Conservation (phyloP, 2,113 vertebrate species). For the Entelurus aequoreus region DNA sequence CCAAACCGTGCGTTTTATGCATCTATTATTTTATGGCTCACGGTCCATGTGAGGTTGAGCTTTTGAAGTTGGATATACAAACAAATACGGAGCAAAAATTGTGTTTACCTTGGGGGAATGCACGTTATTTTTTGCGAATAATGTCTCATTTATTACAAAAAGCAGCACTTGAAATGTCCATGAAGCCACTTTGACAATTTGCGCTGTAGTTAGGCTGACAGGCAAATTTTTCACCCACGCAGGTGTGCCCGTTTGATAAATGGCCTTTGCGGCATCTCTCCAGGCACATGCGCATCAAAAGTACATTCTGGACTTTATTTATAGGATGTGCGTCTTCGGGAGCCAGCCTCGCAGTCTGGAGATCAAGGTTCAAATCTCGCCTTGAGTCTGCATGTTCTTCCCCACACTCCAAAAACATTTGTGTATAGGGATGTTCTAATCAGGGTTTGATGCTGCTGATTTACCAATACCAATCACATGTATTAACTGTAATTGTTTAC, state of each 20-base stretch:
- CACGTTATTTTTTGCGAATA: constrained; percentile 4
- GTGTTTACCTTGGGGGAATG: not conserved
- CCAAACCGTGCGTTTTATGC: too few relatives aligned
- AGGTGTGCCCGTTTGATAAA: constrained; percentile 7
- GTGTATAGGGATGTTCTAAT: too few relatives aligned
- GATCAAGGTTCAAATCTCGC: too few relatives aligned
- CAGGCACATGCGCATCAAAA: not conserved
- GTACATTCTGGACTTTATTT: not conserved
- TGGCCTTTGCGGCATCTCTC: not conserved
- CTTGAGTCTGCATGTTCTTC: too few relatives aligned
- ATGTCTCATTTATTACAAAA: not conserved
- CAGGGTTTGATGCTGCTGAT: too few relatives aligned
- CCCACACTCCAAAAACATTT: too few relatives aligned
- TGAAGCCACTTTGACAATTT: constrained; percentile 6
- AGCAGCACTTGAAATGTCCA: not conserved
- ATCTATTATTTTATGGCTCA: too few relatives aligned
- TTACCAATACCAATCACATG: too few relatives aligned
- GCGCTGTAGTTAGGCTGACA: constrained; percentile 5
- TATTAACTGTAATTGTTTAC: too few relatives aligned
- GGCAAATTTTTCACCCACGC: not conserved
- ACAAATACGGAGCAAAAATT: not conserved
- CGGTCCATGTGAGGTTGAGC: not conserved
- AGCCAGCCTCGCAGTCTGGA: too few relatives aligned
- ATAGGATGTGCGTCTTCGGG: too few relatives aligned
- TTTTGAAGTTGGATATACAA: not conserved